Evolutionary conservation across 2,113 vertebrate species (phyloP), one percentile per base, ranked within the genome.

Genomic region (Heterocephalus glaber): DNA sequence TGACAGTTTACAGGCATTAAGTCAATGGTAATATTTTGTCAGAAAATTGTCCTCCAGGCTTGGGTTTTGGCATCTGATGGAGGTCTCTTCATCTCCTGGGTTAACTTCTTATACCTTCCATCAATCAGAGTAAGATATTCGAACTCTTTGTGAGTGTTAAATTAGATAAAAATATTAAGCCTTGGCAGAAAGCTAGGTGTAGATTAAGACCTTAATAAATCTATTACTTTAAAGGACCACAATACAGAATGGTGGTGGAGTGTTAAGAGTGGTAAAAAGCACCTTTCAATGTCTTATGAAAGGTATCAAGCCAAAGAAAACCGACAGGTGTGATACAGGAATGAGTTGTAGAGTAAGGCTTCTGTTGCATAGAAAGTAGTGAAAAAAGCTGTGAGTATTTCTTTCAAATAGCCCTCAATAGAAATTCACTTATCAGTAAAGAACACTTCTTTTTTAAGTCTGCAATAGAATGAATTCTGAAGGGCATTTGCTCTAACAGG

Each of bases 371-470:
- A 68, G 52, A 92, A 89, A 95, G 24, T 70, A 70, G 77, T 81
- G n/a, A 92, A 88, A 80, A 63, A 56, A 92, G 38, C 68, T 95
- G 35, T 72, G 56, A 87, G 16, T 7, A 6, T 79, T n/a, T 60
- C 3, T 90, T 92, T 70, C 52, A 95, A 93, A 89, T 82, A 26
- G 68, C 88, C 54, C 22, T 86, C 83, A 79, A 38, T 61, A 70
- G n/a, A 95, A 93, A 93, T 83, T 81, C 52, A 89, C 54, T 66
- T 96, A 85, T 92, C 38, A 88, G 20, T 33, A 74, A 72, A 5
- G 35, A 77, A 28, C 5, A 83, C 41, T 19, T 79, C 38, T 60
- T 89, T 90, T 92, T 92, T 86, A 86, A 9, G 14, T 90, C 47
- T 97, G 26, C 24, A 74, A 60, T 33, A 61, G 49, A 89, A 95